Conservation (phyloP, 1,140 invertebrate species). For the Aphaenogaster ashmeadi region DNA sequence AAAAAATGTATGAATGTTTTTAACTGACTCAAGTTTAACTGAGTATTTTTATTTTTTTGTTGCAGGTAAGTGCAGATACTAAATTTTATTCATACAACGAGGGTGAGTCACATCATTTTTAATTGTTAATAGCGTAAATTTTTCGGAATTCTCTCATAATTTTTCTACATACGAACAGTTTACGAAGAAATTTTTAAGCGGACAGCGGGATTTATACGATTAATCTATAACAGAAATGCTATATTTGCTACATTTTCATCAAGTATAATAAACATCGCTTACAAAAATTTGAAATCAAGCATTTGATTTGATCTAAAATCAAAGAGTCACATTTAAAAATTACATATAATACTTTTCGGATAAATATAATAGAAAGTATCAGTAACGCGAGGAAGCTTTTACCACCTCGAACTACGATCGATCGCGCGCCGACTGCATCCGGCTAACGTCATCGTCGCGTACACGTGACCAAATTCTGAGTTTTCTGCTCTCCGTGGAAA, state of each 20-base stretch:
- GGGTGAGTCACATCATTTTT: conserved; percentile 50
- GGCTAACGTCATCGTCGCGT: conserved; percentile 72
- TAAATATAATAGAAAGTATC: conserved; percentile 55
- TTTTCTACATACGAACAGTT: not conserved
- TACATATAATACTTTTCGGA: conserved; percentile 20
- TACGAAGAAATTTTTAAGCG: not conserved
- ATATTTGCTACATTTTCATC: not conserved
- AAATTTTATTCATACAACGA: conserved; percentile 27
- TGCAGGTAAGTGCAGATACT: conserved; percentile 57
- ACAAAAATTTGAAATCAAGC: not conserved
- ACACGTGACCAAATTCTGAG: conserved; percentile 67
- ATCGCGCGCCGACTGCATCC: conserved; percentile 72
- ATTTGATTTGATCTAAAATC: not conserved
- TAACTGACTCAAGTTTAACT: not conserved
- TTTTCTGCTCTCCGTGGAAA: conserved; percentile 33
- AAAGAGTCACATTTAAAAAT: not conserved
- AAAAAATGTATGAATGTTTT: not conserved
- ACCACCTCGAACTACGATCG: conserved; percentile 68
- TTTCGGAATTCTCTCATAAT: conserved; percentile 9
- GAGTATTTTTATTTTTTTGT: conserved; percentile 37
- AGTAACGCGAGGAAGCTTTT: conserved; percentile 40
- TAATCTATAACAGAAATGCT: not conserved
- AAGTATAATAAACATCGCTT: not conserved
- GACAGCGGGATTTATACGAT: not conserved
- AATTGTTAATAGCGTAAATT: conserved; percentile 4